Evolutionary conservation across 2,888 invertebrate genomes (phyloP), one percentile per base, ranked within the genome.

Genomic region (Drosophila maculinotata): DNA sequence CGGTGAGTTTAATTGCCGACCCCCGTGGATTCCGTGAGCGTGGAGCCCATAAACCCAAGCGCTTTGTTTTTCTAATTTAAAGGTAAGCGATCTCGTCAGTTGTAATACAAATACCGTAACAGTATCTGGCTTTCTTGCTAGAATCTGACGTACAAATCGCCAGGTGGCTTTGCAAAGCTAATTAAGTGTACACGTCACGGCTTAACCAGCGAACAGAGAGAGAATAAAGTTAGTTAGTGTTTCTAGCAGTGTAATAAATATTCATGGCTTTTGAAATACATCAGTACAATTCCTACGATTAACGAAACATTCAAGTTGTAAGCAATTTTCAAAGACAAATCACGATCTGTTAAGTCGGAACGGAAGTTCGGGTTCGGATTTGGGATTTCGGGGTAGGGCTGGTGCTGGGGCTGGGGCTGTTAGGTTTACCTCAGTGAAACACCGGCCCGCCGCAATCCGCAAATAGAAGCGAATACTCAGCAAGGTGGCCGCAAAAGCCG

Each of bases 401-500:
- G n/a, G n/a, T n/a, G n/a, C n/a, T n/a, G n/a, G n/a, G n/a, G n/a
- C n/a, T n/a, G 62, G 49, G 35, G 38, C 17, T 31, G 2, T 54
- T 12, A 8, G 33, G 64, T 56, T 89, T 89, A 90, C 89, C 89
- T 90, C 88, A 28, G 89, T 84, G 69, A 89, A 90, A 60, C 89
- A 90, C 79, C 89, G 80, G 57, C 90, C 89, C 26, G 90, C 82
- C 62, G 89, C 88, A 45, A 90, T 90, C 65, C 90, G 89, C 52
- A 90, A 84, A 87, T 90, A 90, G 79, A 90, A 90, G 45, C 89
- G 90, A 69, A 89, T 72, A 70, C 89, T 90, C 66, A 88, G 70
- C 69, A 90, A 60, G 53, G 89, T 89, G 81, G 89, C 90, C 53
- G 79, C 74, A 52, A 89, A 42, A 58, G 87, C 89, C 73, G 89